Percentiles rank a stretch among this genome's conserved stretches.
phyloP scores from a whole-genome alignment of 2,888 invertebrate species.

The Polyommatus icarus region DNA sequence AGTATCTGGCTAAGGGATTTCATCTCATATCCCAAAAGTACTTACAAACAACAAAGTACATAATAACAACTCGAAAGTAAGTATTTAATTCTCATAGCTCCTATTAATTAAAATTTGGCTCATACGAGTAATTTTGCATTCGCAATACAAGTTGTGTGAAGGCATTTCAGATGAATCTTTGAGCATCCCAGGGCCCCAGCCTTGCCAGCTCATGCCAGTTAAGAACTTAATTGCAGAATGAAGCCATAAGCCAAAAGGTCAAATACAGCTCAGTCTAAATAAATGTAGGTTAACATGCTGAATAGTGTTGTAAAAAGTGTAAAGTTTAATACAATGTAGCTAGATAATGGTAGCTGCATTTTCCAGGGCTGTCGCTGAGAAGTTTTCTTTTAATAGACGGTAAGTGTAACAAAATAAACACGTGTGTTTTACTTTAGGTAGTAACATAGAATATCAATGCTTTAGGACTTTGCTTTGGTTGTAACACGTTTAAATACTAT shows the following conservation, averaged over 20 bases:
- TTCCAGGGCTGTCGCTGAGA: slow-evolving; percentile 2
- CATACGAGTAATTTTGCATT: neutral
- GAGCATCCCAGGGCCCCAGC: neutral
- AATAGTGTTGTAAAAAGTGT: slow-evolving; percentile 16
- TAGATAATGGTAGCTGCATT: slow-evolving; percentile 11
- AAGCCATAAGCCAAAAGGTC: slow-evolving; percentile 17
- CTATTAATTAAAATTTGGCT: neutral
- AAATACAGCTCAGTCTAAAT: slow-evolving; percentile 22
- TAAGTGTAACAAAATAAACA: neutral
- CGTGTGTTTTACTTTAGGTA: neutral
- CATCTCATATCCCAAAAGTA: too few species aligned
- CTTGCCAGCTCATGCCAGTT: neutral
- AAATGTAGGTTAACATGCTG: slow-evolving; percentile 23
- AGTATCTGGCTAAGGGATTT: too few species aligned
- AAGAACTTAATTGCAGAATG: slow-evolving; percentile 17
- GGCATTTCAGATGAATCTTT: neutral
- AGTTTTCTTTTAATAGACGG: neutral
- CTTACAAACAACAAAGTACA: neutral
- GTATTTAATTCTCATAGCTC: neutral
- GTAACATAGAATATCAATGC: too few species aligned
- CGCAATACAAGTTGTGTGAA: neutral
- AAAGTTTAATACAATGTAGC: slow-evolving; percentile 23
- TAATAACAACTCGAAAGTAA: neutral
- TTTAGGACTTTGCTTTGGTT: too few species aligned
- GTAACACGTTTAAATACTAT: neutral